Evolutionary conservation across 1,140 invertebrate genomes (phyloP).

Genomic region (Acyrthosiphon pisum): DNA sequence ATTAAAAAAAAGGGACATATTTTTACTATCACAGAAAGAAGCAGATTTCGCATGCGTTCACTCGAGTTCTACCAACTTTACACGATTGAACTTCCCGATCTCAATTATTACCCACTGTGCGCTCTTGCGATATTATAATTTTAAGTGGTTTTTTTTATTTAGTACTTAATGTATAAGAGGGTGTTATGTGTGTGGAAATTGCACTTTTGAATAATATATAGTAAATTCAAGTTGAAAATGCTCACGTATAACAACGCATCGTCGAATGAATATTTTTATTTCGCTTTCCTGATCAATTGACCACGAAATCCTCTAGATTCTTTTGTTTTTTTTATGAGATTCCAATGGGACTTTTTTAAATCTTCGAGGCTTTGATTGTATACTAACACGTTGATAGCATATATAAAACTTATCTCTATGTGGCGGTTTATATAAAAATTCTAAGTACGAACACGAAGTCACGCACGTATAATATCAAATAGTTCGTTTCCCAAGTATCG

Average conservation of each 20-base stretch:
- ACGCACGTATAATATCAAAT: conserved; percentile 20
- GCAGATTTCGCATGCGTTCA: not conserved
- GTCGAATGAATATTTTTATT: conserved; percentile 12
- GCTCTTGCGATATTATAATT: not conserved
- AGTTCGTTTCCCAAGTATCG: not conserved
- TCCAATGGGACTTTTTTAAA: conserved; percentile 22
- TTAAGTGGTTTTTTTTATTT: not conserved
- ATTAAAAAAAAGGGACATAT: conserved; percentile 8
- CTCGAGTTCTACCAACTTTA: not conserved
- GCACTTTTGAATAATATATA: not conserved
- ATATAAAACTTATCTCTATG: not conserved
- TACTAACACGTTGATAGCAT: conserved; percentile 30
- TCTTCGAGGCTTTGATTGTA: conserved; percentile 38
- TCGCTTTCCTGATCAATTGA: not conserved
- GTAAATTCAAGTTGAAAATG: not conserved
- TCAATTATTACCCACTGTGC: not conserved
- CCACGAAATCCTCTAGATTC: conserved; percentile 40
- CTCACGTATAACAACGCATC: not conserved
- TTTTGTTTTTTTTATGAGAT: conserved; percentile 35
- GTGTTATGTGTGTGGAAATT: not conserved
- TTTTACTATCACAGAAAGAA: not conserved
- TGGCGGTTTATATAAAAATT: conserved; percentile 22
- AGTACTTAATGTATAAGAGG: not conserved
- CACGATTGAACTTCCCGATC: not conserved
- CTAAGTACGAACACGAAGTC: conserved; percentile 11